Percentiles rank a stretch among this genome's conserved stretches.
Evolutionary conservation across 2,888 invertebrate species (phyloP).

Genomic region (Drosophila emarginata): DNA sequence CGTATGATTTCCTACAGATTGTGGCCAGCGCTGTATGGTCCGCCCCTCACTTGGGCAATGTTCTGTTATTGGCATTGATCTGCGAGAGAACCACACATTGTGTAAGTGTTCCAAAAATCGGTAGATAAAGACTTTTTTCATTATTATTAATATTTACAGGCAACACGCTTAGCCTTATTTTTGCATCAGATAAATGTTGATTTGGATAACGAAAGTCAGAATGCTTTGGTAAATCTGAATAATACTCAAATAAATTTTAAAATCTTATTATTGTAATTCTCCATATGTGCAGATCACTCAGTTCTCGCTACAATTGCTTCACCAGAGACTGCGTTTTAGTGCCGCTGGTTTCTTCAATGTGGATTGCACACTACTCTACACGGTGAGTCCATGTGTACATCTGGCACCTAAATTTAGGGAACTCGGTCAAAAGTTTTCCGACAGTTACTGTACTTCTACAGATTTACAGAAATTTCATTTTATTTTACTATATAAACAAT

Average conservation of each 20-base stretch:
- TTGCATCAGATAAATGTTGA: constrained; percentile 82
- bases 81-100: constrained; percentile 78
- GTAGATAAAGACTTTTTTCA: not conserved
- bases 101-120: constrained; percentile 64
- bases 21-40: constrained; percentile 74
- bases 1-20: constrained; percentile 63
- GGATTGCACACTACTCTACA: constrained; percentile 83
- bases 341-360: constrained; percentile 83
- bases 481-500: no score
- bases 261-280: not conserved
- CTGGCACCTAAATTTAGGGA: not conserved
- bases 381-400: constrained; percentile 71
- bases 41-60: constrained; percentile 78
- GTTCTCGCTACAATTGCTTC: constrained; percentile 83
- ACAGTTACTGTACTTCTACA: no score
- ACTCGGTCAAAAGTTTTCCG: no score
- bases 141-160: constrained; percentile 61
- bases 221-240: constrained; percentile 78
- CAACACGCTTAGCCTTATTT: constrained; percentile 80
- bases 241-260: not conserved
- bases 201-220: constrained; percentile 80
- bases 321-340: constrained; percentile 82
- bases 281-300: constrained; percentile 80
- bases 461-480: no score
- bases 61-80: constrained; percentile 71